These are phyloP conservation scores for Verasper variegatus DNA, from an alignment of 2,113 vertebrate species.

Conservation along the genomic window DNA sequence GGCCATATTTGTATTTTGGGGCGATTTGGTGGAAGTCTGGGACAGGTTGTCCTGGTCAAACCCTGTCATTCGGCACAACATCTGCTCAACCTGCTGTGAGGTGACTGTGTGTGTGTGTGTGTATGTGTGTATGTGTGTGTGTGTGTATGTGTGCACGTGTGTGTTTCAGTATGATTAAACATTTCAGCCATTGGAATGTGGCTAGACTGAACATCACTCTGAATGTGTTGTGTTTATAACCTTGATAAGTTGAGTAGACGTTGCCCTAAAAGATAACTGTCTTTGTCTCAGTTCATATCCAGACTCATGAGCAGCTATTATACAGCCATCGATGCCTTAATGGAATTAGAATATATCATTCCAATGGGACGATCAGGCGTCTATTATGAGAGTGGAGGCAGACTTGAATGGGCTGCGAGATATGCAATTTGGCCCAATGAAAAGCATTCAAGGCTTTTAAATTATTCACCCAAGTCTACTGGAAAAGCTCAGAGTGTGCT, in stretches of 20 bases:
- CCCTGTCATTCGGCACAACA: slow-evolving; percentile 47
- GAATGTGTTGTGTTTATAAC: slow-evolving; percentile 34
- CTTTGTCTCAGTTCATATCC: slow-evolving; percentile 19
- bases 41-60: slow-evolving; percentile 58
- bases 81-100: slow-evolving; percentile 56
- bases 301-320: slow-evolving; percentile 21
- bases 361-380: slow-evolving; percentile 60
- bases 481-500: slow-evolving; percentile 21
- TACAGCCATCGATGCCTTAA: slow-evolving; percentile 42
- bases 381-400: slow-evolving; percentile 57
- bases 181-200: slow-evolving; percentile 18
- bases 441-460: slow-evolving; percentile 55
- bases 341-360: slow-evolving; percentile 65
- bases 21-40: slow-evolving; percentile 55
- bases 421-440: slow-evolving; percentile 58
- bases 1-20: slow-evolving; percentile 57
- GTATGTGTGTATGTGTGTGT: neutral
- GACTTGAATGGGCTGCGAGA: slow-evolving; percentile 58
- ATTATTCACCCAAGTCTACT: slow-evolving; percentile 55
- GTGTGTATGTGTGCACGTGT: neutral
- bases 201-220: slow-evolving; percentile 4
- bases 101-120: slow-evolving; percentile 9
- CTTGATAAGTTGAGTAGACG: neutral
- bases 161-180: slow-evolving; percentile 16
- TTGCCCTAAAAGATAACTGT: neutral